Percentiles rank a stretch among this genome's conserved stretches.
Conservation (phyloP, 2,113 vertebrate species). For the Fulmarus glacialis region DNA sequence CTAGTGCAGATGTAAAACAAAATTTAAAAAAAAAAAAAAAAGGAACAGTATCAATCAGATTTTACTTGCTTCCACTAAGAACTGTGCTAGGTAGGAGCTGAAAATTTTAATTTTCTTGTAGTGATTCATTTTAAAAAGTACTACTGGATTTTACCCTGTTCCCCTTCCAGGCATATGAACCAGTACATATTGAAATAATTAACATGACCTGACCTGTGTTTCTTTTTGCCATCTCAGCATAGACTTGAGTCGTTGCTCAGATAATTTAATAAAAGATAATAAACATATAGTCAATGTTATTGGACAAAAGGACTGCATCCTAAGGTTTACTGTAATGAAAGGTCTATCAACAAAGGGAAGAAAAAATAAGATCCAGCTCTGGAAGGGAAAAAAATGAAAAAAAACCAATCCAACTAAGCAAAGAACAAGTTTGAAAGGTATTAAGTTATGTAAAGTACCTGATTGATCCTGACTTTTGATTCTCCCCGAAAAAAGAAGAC, state of each 20-base stretch:
- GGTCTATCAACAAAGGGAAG: neutral
- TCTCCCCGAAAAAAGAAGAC: neutral
- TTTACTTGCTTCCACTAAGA: neutral
- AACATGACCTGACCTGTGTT: neutral
- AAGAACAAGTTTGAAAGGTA: neutral
- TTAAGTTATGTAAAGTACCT: neutral
- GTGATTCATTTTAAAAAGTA: neutral
- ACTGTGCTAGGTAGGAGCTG: neutral
- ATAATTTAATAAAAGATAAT: neutral
- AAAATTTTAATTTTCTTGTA: neutral
- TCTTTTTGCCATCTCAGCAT: neutral
- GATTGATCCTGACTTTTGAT: neutral
- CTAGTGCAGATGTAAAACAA: neutral
- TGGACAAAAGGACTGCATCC: neutral
- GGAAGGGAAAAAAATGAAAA: neutral
- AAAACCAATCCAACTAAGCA: neutral
- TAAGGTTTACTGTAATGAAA: neutral
- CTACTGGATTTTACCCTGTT: neutral
- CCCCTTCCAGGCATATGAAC: neutral
- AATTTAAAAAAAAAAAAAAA: no score
- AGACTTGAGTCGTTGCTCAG: neutral
- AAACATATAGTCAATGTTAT: neutral
- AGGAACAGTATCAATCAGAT: neutral
- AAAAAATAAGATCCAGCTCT: neutral
- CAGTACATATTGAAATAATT: neutral